Percentiles rank a stretch among this genome's conserved stretches.
Conservation (phyloP, 2,113 vertebrate genomes). For the Sander vitreus region DNA sequence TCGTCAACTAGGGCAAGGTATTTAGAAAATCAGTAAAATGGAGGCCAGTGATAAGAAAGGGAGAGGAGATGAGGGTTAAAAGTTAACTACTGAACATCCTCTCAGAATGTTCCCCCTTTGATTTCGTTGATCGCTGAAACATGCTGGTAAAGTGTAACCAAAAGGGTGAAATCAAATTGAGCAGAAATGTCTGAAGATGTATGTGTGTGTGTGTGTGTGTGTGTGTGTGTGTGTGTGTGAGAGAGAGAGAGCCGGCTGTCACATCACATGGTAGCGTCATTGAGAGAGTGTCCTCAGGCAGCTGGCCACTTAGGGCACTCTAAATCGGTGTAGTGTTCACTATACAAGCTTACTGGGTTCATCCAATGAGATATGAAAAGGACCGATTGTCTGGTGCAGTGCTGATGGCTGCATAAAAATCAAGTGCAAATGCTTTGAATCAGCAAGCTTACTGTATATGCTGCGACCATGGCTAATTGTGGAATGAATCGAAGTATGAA, state of each 20-base stretch:
- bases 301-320: conserved; percentile 44
- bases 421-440: conserved; percentile 40
- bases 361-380: conserved; percentile 55
- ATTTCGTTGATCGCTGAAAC: conserved; percentile 17
- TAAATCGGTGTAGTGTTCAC: conserved; percentile 60
- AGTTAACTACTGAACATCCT: conserved; percentile 27
- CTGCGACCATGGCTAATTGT: conserved; percentile 35
- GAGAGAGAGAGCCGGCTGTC: background rate
- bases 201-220: conserved; percentile 20
- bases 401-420: conserved; percentile 53
- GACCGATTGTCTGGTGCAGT: conserved; percentile 49
- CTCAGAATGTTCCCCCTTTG: conserved; percentile 11
- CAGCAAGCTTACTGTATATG: conserved; percentile 3
- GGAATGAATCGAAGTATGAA: conserved; percentile 9
- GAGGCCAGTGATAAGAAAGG: background rate
- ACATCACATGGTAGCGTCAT: conserved; percentile 62
- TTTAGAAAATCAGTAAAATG: background rate
- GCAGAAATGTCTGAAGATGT: conserved; percentile 18
- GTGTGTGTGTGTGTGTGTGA: conserved; percentile 6
- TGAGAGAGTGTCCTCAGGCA: conserved; percentile 48
- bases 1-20: conserved; percentile 16
- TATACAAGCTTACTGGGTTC: conserved; percentile 52
- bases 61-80: conserved; percentile 34
- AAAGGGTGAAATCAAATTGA: conserved; percentile 48
- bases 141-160: conserved; percentile 24